Evolutionary conservation across 2,888 invertebrate species (phyloP), one percentile per base, ranked within the genome.

Genomic region (Saturnia japonica): DNA sequence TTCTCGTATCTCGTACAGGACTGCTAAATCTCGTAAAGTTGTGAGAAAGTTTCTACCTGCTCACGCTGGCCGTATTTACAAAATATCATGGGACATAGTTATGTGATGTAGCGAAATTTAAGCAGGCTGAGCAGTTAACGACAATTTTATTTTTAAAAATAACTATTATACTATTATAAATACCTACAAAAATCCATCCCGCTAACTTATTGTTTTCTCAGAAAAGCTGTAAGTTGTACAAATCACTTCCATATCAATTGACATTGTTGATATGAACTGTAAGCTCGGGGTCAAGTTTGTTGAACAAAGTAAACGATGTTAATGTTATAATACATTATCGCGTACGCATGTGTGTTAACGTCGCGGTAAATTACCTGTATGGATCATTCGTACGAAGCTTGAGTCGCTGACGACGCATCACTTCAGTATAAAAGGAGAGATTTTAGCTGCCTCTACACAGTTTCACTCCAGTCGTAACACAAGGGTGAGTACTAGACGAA

Each of bases 321-420:
- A n/a, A 0, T n/a, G n/a, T 47, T 14, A 19, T 47, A 47, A 47
- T 47, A 7, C 8, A 19, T 0, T 47, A 16, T 47, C 16, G 7
- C 19, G 7, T 47, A 19, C 3, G 28, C 28, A 12, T 28, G 25
- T 54, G 11, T 60, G 57, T 40, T 19, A 34, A 28, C 14, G 9
- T 40, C 12, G 16, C 64, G 64, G 64, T 64, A n/a, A 64, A 22
- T 64, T 64, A 64, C 64, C 64, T 40, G 9, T 11, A n/a, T 64
- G 40, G 40, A 64, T 64, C 64, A 64, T 64, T 25, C 14, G 14
- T n/a, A n/a, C 40, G 8, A 25, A 14, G 11, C 57, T 40, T 40
- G 40, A 19, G n/a, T 40, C 40, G 64, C 1, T 9, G n/a, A 14
- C 25, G 28, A 60, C 57, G 57, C 57, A 60, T 25, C 12, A 12